These are phyloP conservation scores for Lepus oiostolus DNA, from an alignment of 2,797 vertebrate genomes.

Conservation along the genomic window DNA sequence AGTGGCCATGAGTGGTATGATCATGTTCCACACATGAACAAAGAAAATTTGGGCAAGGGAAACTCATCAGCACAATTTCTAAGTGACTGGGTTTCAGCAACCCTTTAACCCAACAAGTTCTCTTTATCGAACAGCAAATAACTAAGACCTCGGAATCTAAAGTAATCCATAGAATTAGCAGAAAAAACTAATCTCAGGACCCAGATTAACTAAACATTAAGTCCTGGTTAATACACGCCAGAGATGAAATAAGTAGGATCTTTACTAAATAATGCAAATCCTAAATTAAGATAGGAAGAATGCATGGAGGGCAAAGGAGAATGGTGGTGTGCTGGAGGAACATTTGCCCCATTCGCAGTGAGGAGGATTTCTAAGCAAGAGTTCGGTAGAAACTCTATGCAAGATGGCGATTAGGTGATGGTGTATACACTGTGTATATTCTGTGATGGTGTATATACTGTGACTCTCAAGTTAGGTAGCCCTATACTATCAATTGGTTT, in stretches of 20 bases:
- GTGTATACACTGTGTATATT: background rate
- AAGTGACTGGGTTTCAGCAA: background rate
- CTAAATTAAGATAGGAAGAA: background rate
- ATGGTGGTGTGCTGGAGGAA: background rate
- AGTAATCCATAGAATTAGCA: background rate
- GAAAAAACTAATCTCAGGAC: background rate
- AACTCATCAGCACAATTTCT: background rate
- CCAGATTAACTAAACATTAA: background rate
- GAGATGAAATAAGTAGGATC: background rate
- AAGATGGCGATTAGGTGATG: background rate
- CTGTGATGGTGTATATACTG: background rate
- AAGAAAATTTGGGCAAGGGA: background rate
- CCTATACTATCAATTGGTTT: background rate
- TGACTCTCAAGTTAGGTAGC: background rate
- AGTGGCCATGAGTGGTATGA: background rate
- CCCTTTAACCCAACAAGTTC: background rate
- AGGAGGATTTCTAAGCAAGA: background rate
- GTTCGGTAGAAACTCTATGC: background rate
- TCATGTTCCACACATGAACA: background rate
- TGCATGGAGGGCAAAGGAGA: background rate
- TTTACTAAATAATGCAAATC: background rate
- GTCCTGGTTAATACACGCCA: background rate
- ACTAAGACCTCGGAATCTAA: background rate
- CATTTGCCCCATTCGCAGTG: background rate
- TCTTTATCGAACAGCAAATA: conserved; percentile 15